Base-by-base conservation (phyloP, 2,888 invertebrate species). In the Acleris emargana region DNA sequence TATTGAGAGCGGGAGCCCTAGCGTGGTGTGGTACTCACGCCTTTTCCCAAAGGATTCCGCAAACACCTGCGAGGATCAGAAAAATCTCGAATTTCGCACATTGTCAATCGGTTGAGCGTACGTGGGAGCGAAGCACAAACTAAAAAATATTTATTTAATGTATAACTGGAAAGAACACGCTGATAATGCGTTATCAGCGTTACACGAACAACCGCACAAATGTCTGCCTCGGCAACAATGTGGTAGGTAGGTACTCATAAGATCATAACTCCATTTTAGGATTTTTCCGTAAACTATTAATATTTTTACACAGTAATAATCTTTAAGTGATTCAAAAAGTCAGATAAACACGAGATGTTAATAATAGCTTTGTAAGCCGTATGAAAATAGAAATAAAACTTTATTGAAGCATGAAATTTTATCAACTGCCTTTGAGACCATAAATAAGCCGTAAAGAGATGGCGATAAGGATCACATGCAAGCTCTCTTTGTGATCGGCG, bases 391-490 rank as follows among this genome's bases (percentile, higher is more conserved):
- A 76, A 77, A 77, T 76, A 81, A 82, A 77, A 73, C 74, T 88
- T 87, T 83, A 86, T 79, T 78, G 75, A 74, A 72, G 75, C 72
- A 81, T 84, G 77, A 83, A 84, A 82, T 76, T 77, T 86, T 87
- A 88, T 89, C 87, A 81, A 78, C 76, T 72, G 75, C 71, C 78
- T 81, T 79, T 75, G 45, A 75, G 80, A 78, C 25, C 45, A 16
- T 76, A 76, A 73, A 69, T 72, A 76, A 70, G 82, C 80, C 84
- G 83, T 86, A 84, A 86, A 86, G 83, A 79, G 76, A 71, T 73
- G 57, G 64, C 80, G 89, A 91, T 90, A 89, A 84, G 78, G 76
- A 80, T 81, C 78, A 76, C 77, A 76, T 81, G 79, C 80, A 78
- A 71, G 69, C 42, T 42, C 20, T 75, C 73, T 82, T 84, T 83